Evolutionary conservation across 2,113 vertebrate species (phyloP), one percentile per base, ranked within the genome.

Genomic region (Ceyx margarethae): DNA sequence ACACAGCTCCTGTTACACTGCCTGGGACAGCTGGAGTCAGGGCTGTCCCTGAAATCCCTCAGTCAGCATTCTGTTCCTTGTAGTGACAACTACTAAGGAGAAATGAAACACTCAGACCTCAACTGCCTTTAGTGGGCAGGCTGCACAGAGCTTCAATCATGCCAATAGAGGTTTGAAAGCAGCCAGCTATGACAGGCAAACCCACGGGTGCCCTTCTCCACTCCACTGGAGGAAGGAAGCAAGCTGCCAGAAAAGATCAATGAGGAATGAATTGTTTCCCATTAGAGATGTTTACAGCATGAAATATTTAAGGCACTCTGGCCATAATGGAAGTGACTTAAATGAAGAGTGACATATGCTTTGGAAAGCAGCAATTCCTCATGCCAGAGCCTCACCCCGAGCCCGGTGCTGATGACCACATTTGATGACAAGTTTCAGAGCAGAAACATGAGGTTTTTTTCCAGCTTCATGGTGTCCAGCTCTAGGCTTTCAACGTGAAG

Each of bases 231-330:
- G 43, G 57, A n/a, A 66, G 56, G 87, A 87, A 91, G 64, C 23
- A 68, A 74, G 80, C 69, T 85, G 90, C 82, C 95, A 95, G 79
- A 35, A 81, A 56, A 87, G 67, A 96, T 92, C 89, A 83, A 85
- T 94, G 79, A 85, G 72, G 13, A 83, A 95, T 80, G 61, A 95
- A 94, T 91, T 64, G 75, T 89, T 96, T 94, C 95, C 96, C 85
- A 78, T 35, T 56, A 67, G n/a, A 19, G 72, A 85, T 89, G 81
- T 92, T 93, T 89, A 87, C 48, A 31, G 45, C 67, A 78, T 86
- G 77, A 89, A 91, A 89, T 15, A 81, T 93, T 91, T 64, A 74
- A 60, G 84, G 37, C 81, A 29, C 65, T 77, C 73, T 69, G 64
- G 64, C 78, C 81, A 43, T 77, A 80, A 85, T 85, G 75, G 64